These are phyloP conservation scores for Apis dorsata DNA, from an alignment of 1,140 invertebrate genomes.

Conservation along the genomic window DNA sequence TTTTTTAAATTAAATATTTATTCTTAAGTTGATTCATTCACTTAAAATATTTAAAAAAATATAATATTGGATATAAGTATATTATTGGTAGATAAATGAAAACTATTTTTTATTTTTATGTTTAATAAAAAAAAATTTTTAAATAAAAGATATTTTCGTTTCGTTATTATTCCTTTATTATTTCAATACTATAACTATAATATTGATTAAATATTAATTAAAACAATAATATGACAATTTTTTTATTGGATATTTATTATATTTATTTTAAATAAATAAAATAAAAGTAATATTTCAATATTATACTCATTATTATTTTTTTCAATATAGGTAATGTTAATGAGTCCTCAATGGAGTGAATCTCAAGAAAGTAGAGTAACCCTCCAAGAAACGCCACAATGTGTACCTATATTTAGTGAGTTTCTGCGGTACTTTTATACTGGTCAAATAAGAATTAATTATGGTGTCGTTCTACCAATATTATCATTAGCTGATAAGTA, in stretches of 20 bases:
- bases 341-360: constrained; percentile 95
- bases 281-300: background rate
- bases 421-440: constrained; percentile 96
- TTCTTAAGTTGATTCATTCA: background rate
- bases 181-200: background rate
- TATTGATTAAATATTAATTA: background rate
- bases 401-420: constrained; percentile 91
- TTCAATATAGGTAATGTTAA: constrained; percentile 90
- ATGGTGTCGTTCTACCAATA: constrained; percentile 91
- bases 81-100: too few relatives aligned
- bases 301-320: background rate
- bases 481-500: constrained; percentile 96
- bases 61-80: background rate
- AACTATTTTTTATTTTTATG: background rate
- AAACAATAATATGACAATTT: background rate
- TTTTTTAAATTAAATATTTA: background rate
- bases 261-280: background rate
- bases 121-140: background rate
- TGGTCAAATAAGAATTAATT: constrained; percentile 91
- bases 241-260: background rate
- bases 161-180: background rate
- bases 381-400: constrained; percentile 91
- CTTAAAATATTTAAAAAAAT: background rate
- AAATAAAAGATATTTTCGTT: background rate
- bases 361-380: constrained; percentile 91